These are phyloP conservation scores for Mola mola DNA, from an alignment of 2,113 vertebrate species.

Conservation along the genomic window DNA sequence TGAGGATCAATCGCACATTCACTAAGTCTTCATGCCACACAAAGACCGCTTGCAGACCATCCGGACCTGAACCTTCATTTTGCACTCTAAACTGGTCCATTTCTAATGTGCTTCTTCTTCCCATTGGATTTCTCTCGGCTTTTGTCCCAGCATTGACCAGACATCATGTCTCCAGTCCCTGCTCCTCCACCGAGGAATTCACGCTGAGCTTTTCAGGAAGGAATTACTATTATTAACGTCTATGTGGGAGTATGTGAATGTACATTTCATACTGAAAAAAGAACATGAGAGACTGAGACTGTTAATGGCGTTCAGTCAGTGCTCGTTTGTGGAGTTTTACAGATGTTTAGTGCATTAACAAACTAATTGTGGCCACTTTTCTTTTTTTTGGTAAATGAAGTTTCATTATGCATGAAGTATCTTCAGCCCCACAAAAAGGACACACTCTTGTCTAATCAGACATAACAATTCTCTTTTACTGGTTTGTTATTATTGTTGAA, in stretches of 20 bases:
- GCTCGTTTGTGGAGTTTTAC: no score
- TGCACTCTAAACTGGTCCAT: constrained; percentile 26
- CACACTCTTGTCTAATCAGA: no score
- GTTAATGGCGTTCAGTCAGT: neutral
- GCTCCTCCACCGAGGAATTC: constrained; percentile 4
- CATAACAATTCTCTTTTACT: no score
- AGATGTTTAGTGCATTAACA: no score
- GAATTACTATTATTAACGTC: neutral
- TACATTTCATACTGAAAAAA: neutral
- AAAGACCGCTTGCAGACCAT: constrained; percentile 16
- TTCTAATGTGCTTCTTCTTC: constrained; percentile 28
- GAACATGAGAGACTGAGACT: constrained; percentile 1
- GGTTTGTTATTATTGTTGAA: no score
- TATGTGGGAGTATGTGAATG: neutral
- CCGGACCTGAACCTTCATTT: neutral
- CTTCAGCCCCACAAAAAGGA: no score
- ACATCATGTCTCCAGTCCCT: constrained; percentile 11
- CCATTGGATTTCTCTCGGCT: constrained; percentile 15
- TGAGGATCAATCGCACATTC: constrained; percentile 29
- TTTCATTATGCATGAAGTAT: no score
- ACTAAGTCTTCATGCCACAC: constrained; percentile 16
- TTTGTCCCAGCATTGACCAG: constrained; percentile 36
- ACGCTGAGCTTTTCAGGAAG: neutral
- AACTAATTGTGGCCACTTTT: no score
- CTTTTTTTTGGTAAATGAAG: no score